Evolutionary conservation across 2,888 invertebrate genomes (phyloP).

Genomic region (Phlogophora meticulosa): DNA sequence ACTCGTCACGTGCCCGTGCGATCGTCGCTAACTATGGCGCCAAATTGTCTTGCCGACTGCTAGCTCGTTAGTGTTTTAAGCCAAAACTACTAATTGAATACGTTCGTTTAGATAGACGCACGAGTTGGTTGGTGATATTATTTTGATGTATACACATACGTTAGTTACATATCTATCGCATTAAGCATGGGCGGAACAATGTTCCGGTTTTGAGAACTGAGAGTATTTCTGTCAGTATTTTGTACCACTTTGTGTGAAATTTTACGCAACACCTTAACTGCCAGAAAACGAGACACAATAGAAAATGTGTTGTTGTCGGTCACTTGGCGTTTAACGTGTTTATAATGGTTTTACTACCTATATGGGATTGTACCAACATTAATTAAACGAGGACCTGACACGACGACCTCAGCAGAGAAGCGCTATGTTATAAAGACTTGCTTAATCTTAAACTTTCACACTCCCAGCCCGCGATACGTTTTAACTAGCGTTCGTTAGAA

Average conservation of each 20-base stretch:
- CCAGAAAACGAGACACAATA: no score
- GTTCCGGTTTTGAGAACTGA: neutral
- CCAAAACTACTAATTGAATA: conserved; percentile 71
- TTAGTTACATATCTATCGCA: no score
- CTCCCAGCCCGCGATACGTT: conserved; percentile 28
- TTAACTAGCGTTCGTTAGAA: conserved; percentile 54
- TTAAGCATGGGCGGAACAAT: neutral
- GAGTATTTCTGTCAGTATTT: neutral
- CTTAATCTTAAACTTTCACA: conserved; percentile 19
- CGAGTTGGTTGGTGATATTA: conserved; percentile 13
- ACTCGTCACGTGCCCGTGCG: conserved; percentile 62
- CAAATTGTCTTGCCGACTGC: conserved; percentile 69
- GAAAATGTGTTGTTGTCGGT: no score
- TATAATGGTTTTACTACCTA: neutral
- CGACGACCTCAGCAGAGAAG: neutral
- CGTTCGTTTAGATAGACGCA: conserved; percentile 56
- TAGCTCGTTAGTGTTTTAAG: conserved; percentile 70
- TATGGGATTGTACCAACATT: neutral
- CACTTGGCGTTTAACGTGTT: no score
- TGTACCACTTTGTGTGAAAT: neutral
- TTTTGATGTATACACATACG: conserved; percentile 4
- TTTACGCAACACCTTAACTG: no score
- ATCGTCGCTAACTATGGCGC: conserved; percentile 64
- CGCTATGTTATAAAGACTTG: conserved; percentile 23
- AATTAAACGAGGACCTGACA: neutral